These are phyloP conservation scores for Dynastes maya DNA, from an alignment of 2,888 invertebrate species.

Conservation along the genomic window DNA sequence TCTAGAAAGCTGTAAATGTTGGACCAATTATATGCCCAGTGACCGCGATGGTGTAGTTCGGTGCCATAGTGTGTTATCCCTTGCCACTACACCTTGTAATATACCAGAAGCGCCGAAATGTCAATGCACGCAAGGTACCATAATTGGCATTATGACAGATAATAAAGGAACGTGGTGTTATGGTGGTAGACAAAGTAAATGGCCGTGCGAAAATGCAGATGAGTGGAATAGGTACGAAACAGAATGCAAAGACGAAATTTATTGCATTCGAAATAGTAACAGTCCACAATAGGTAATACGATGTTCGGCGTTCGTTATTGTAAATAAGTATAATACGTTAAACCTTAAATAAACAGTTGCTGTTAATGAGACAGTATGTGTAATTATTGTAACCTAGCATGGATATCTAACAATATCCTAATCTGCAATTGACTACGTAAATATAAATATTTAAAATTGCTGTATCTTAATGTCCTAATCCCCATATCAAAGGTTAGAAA, in stretches of 20 bases:
- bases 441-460: too few relatives aligned
- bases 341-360: too few relatives aligned
- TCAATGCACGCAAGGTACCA: not conserved
- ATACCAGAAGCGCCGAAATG: slow-evolving; percentile 31
- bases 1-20: slow-evolving; percentile 23
- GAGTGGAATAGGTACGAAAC: slow-evolving; percentile 16
- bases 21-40: not conserved
- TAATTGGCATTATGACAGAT: slow-evolving; percentile 13
- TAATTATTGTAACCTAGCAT: too few relatives aligned
- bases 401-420: too few relatives aligned
- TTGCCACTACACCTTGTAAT: slow-evolving; percentile 11
- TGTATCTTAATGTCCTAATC: too few relatives aligned
- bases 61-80: not conserved
- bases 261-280: slow-evolving; percentile 34
- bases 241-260: slow-evolving; percentile 16
- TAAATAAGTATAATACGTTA: too few relatives aligned
- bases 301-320: too few relatives aligned
- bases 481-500: too few relatives aligned
- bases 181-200: not conserved
- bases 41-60: not conserved
- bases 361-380: too few relatives aligned
- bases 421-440: too few relatives aligned
- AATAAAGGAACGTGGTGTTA: slow-evolving; percentile 10
- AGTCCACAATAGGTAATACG: not conserved
- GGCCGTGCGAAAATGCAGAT: slow-evolving; percentile 32